Conservation (phyloP, 1,140 invertebrate species). For the Drosophila nigrodunni region DNA sequence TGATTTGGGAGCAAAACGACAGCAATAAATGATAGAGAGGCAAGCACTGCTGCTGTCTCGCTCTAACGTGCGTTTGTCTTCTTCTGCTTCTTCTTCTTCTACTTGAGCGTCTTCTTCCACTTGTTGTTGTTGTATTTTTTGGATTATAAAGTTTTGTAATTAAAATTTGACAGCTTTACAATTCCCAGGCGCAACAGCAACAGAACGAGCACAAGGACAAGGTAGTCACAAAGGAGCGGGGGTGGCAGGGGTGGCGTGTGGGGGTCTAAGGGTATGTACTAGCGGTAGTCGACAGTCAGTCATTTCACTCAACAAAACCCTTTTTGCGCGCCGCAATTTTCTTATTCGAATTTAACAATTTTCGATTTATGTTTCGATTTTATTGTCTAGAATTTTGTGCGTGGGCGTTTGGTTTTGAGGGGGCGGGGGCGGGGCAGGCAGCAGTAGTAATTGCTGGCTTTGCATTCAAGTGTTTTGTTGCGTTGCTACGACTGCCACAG, state of each 20-base stretch:
- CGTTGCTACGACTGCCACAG: constrained; percentile 14
- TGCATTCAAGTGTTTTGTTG: constrained; percentile 16
- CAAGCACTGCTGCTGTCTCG: no score
- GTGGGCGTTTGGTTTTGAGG: constrained; percentile 7
- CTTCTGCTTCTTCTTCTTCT: constrained; percentile 4
- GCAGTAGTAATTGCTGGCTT: background rate
- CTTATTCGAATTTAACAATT: constrained; percentile 79
- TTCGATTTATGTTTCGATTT: constrained; percentile 82
- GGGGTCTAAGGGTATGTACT: background rate
- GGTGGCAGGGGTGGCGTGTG: background rate
- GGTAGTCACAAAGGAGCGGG: background rate
- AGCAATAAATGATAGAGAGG: background rate
- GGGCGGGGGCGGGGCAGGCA: no score
- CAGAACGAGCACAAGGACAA: constrained; percentile 1
- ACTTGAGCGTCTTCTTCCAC: background rate
- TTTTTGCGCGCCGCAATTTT: constrained; percentile 40
- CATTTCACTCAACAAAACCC: constrained; percentile 30
- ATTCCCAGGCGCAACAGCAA: constrained; percentile 64
- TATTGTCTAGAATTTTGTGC: constrained; percentile 68
- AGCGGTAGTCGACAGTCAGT: constrained; percentile 10
- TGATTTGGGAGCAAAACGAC: constrained; percentile 59
- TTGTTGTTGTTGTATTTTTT: constrained; percentile 76
- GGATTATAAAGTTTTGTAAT: constrained; percentile 84
- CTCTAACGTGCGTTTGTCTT: constrained; percentile 29
- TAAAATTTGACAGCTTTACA: constrained; percentile 84